Evolutionary conservation across 2,888 invertebrate species (phyloP), one percentile per base, ranked within the genome.

Genomic region (Cistogaster globosa): DNA sequence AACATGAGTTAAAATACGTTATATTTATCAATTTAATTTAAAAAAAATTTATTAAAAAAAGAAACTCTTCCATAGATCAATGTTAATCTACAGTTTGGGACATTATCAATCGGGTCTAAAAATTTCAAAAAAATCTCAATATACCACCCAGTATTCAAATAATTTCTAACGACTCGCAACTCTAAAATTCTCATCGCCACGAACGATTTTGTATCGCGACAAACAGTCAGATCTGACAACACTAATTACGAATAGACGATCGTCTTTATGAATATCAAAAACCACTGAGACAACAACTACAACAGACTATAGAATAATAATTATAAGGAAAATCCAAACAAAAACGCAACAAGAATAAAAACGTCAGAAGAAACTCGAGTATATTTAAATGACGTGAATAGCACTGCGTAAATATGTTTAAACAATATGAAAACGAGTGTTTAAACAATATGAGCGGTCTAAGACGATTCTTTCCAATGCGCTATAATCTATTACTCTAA

Each of bases 321-420:
- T 58, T 16, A 38, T 62, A 53, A 42, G 22, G 45, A 45, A 53
- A 57, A 51, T 48, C 5, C 5, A 76, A 76, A 69, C 2, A 63
- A 62, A 62, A 62, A 63, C 14, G 63, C 32, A 53, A 38, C 45
- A 60, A 62, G 38, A 58, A 76, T 51, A 63, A 76, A 78, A 85
- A 85, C 82, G 82, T 85, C 82, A 85, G 82, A 78, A 71, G 20
- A 77, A 63, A 69, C 67, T 85, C 78, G 75, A 75, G 68, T 77
- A 69, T 71, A 82, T 69, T n/a, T n/a, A n/a, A n/a, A 79, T 74
- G 83, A 79, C 69, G 69, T 63, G 32, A n/a, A 72, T 36, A 22
- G 36, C 42, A 3, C 53, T 38, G 57, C n/a, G 32, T 65, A 62
- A 32, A 22, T 45, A 22, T 63, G n/a, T n/a, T 18, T 53, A 53